Conservation (phyloP, 2,888 invertebrate genomes). For the Brachypalpus laphriformis region DNA sequence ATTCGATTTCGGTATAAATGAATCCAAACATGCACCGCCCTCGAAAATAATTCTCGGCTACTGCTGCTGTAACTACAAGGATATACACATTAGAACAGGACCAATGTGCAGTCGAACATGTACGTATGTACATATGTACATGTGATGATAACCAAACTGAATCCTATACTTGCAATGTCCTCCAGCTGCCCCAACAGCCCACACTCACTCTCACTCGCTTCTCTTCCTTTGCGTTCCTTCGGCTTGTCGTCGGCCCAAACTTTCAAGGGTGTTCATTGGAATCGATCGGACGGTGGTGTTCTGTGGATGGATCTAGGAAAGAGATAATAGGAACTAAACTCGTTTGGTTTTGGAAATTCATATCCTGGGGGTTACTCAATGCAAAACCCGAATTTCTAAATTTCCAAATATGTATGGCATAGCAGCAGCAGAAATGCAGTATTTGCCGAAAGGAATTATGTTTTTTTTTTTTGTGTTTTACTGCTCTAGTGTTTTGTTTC, state of each 20-base stretch:
- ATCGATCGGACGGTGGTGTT: slow-evolving; percentile 47
- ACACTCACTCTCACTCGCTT: neutral
- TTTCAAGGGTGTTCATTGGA: slow-evolving; percentile 51
- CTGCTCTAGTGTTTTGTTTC: slow-evolving; percentile 19
- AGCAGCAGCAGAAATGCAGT: slow-evolving; percentile 45
- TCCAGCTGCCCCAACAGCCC: slow-evolving; percentile 20
- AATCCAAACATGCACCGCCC: slow-evolving; percentile 65
- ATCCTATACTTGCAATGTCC: slow-evolving; percentile 63
- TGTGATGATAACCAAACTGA: slow-evolving; percentile 44
- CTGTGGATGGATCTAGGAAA: neutral
- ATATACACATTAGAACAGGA: slow-evolving; percentile 15
- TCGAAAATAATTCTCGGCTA: slow-evolving; percentile 50
- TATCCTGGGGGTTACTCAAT: slow-evolving; percentile 53
- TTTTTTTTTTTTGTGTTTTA: neutral
- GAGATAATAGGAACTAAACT: slow-evolving; percentile 34
- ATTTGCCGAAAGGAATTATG: slow-evolving; percentile 49
- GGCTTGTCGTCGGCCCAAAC: slow-evolving; percentile 23
- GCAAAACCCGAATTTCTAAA: slow-evolving; percentile 50
- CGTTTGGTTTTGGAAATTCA: slow-evolving; percentile 67
- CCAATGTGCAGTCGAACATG: slow-evolving; percentile 42
- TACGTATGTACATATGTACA: slow-evolving; percentile 14
- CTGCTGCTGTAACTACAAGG: slow-evolving; percentile 9
- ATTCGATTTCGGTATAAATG: slow-evolving; percentile 71
- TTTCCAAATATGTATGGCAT: slow-evolving; percentile 26
- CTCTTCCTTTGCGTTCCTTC: neutral